Evolutionary conservation across 2,113 vertebrate genomes (phyloP), one percentile per base, ranked within the genome.

Genomic region (Tetrao urogallus): DNA sequence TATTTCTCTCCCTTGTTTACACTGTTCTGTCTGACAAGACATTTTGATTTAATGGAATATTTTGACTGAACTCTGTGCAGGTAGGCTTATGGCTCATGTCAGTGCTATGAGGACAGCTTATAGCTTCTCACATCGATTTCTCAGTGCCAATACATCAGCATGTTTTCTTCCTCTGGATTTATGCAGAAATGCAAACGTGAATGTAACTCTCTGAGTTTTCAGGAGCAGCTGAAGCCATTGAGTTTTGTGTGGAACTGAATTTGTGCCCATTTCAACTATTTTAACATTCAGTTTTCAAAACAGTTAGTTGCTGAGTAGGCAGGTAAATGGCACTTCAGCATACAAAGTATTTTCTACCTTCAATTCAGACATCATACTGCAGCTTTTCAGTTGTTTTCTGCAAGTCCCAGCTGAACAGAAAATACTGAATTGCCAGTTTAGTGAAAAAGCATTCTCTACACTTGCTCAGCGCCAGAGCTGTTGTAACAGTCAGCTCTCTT

Each of bases 1-100:
- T 89, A 27, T 7, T 93, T 89, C 67, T 94, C 82, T 92, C 36
- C 25, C 56, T 36, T 47, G n/a, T 91, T 92, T 73, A 63, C n/a
- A 22, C 63, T 67, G 20, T 43, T 80, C 32, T 36, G 32, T 54
- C 66, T 56, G 48, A 20, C 65, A 63, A 48, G 15, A 73, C 30
- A 84, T 87, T 90, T 69, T 48, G 56, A 30, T 82, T 25, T 2
- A 13, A 61, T 86, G 74, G 74, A 42, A 38, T 38, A 38, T 38
- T 38, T 38, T 38, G 60, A 34, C 25, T 91, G 66, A 63, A 58
- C 38, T 69, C 74, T 30, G n/a, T 74, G 24, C 40, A 81, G 50
- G 28, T 50, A 69, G 45, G 48, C 28, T 84, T 42, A 57, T 19
- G 27, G 80, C 66, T 91, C 65, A 54, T 14, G 2, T 1, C 48